Evolutionary conservation across 2,888 invertebrate genomes (phyloP).

Genomic region (Octonoba sinensis): DNA sequence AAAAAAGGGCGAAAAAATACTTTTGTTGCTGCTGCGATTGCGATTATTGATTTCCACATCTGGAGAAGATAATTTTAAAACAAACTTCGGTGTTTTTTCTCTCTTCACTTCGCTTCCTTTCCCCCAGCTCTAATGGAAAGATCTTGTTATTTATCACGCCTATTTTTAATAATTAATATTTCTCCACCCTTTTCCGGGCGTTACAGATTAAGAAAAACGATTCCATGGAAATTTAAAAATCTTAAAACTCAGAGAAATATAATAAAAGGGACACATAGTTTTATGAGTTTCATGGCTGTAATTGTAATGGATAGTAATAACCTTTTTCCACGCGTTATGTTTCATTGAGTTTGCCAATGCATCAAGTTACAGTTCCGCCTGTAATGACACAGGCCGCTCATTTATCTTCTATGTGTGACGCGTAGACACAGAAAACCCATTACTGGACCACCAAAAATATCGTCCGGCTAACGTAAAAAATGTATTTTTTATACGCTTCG

Average conservation of each 20-base stretch:
- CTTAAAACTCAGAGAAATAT: conserved; percentile 10
- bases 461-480: conserved; percentile 51
- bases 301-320: conserved; percentile 62
- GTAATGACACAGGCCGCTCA: conserved; percentile 50
- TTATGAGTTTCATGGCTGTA: conserved; percentile 42
- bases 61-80: conserved; percentile 40
- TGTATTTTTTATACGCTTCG: conserved; percentile 35
- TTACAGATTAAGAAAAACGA: conserved; percentile 45
- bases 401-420: conserved; percentile 57
- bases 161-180: conserved; percentile 57
- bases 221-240: conserved; percentile 35
- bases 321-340: conserved; percentile 50
- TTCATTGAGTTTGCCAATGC: conserved; percentile 50
- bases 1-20: conserved; percentile 12
- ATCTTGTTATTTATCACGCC: conserved; percentile 52
- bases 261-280: conserved; percentile 39
- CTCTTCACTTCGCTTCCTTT: conserved; percentile 3
- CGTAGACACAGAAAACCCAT: conserved; percentile 59
- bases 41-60: conserved; percentile 39
- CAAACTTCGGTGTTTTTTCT: conserved; percentile 22
- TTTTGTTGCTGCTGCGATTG: conserved; percentile 15
- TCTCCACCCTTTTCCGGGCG: conserved; percentile 13
- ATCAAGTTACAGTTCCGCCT: conserved; percentile 46
- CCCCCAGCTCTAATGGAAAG: conserved; percentile 34
- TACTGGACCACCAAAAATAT: conserved; percentile 56